A percentile compares a stretch with the other conserved stretches of the same genome.
Conservation (phyloP, 2,113 vertebrate species). For the Panthera tigris region DNA sequence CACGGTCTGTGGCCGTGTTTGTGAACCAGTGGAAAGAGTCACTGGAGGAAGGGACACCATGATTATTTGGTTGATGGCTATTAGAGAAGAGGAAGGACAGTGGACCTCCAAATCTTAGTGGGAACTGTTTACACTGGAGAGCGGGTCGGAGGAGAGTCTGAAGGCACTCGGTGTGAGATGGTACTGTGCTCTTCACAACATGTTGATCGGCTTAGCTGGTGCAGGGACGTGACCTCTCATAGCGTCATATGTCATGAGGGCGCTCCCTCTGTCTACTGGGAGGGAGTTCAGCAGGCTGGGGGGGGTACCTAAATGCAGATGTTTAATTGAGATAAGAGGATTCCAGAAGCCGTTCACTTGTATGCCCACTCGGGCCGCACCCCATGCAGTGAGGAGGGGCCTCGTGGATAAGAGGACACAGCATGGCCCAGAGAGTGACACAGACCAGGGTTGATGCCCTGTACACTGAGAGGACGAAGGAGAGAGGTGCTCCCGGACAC, state of each 20-base stretch:
- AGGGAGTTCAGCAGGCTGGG: too few species aligned
- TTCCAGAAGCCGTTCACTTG: background rate
- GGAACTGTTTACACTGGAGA: background rate
- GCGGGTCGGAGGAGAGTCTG: background rate
- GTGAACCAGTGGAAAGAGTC: background rate
- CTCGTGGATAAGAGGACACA: background rate
- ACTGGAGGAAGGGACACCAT: too few species aligned
- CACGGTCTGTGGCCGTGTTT: too few species aligned
- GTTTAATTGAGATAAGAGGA: background rate
- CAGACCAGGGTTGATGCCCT: background rate
- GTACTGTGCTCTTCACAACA: background rate
- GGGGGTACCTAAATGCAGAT: background rate
- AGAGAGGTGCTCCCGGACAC: background rate
- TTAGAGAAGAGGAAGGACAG: background rate
- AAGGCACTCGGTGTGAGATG: background rate
- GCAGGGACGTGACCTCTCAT: background rate
- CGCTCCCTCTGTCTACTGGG: background rate
- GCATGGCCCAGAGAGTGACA: fast-evolving
- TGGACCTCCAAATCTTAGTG: background rate
- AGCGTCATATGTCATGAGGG: background rate
- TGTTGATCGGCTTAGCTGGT: too few species aligned
- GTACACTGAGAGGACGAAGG: background rate
- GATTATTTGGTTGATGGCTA: background rate
- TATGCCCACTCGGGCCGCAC: too few species aligned
- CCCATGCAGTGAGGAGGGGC: background rate